Base-by-base conservation (phyloP, 2,797 vertebrate genomes). In the Melanogrammus aeglefinus region DNA sequence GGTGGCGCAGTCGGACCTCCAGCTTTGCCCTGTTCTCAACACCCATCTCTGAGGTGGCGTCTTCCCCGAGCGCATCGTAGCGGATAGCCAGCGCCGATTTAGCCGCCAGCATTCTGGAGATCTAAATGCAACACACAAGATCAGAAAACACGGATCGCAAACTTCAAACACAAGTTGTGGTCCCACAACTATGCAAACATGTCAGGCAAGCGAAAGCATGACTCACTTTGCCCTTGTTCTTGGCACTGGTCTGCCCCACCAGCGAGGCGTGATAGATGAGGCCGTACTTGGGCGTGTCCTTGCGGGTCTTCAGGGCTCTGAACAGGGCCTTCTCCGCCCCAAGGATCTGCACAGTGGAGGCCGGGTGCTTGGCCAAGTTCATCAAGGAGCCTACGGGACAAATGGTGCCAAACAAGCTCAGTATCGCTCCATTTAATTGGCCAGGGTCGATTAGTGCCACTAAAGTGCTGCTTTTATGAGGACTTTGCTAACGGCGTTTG, bases 301-400 rank as follows among this genome's bases (percentile, higher is more conserved):
- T 93, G 80, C 93, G 95, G 2, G 97, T 97, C 90, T 99, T 99
- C 78, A 99, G 91, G 1, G 98, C 98, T 86, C 98, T 95, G 79
- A 99, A 99, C 9, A 99, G 94, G 36, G 98, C 98, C 75, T 99
- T 99, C 90, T 99, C 98, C 74, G 98, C 98, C 21, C 98, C 98
- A 12, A 99, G 93, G 84, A 99, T 96, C 92, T 99, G 98, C 82
- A 99, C 97, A 0, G 98, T 99, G 78, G 98, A 99, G 41, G 98
- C 97, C 0, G 98, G 98, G 78, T 99, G 98, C 79, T 99, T 99
- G 0, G 98, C 98, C 92, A 99, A 93, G 92, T 99, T 99, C 90
- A 99, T 87, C 44, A 99, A 94, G 31, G 97, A 99, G 38, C 98
- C 98, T 99, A 74, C 18, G 38, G 39, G 2, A 75, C 27, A 72